Percentiles rank a stretch among this genome's conserved stretches.
These are phyloP conservation scores for Euphonia xanthogaster DNA, from an alignment of 2,797 vertebrate genomes.

Conservation along the genomic window DNA sequence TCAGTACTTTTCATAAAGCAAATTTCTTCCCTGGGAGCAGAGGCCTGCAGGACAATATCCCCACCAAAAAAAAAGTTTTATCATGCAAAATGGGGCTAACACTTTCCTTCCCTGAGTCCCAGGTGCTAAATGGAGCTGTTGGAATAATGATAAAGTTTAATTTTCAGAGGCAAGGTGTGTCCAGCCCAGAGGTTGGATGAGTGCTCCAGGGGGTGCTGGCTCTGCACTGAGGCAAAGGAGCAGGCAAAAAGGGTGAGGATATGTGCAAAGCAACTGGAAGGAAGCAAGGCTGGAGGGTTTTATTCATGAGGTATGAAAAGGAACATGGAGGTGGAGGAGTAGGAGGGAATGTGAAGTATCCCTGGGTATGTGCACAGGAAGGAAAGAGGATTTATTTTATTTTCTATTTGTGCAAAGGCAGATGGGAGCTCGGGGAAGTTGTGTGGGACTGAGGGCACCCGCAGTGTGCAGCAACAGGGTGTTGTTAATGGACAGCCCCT, in stretches of 20 bases:
- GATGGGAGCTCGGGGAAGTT: neutral
- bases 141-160: neutral
- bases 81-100: neutral
- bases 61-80: neutral
- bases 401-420: neutral
- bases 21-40: neutral
- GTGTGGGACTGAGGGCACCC: neutral
- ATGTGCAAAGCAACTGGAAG: neutral
- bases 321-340: slow-evolving; percentile 55
- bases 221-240: neutral
- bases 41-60: neutral
- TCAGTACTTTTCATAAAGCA: neutral
- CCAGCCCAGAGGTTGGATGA: neutral
- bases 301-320: slow-evolving; percentile 52
- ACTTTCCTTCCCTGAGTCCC: neutral
- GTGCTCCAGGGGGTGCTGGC: neutral
- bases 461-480: neutral
- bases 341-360: slow-evolving; percentile 53
- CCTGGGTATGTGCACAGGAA: slow-evolving; percentile 6
- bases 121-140: neutral
- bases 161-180: neutral
- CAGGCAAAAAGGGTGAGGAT: neutral
- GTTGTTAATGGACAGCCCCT: neutral
- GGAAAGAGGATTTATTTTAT: neutral
- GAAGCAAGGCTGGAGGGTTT: slow-evolving; percentile 30